These are phyloP conservation scores for Fulica atra DNA, from an alignment of 2,113 vertebrate species.

Conservation along the genomic window DNA sequence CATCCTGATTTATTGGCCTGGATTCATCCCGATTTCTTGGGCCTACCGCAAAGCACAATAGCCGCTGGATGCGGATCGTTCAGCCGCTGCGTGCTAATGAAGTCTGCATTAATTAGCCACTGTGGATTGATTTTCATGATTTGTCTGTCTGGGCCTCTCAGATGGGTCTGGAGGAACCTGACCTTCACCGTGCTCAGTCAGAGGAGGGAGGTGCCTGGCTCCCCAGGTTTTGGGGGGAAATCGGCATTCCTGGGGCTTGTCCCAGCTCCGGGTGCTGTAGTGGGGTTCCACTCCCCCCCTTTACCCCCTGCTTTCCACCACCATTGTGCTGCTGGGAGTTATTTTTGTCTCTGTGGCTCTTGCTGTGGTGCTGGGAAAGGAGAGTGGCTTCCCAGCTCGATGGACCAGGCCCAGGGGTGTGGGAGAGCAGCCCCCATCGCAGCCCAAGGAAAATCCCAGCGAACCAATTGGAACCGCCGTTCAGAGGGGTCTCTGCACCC, in stretches of 20 bases:
- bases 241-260: fast-evolving
- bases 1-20: not conserved
- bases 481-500: constrained; percentile 5
- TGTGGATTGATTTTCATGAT: constrained; percentile 34
- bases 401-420: fast-evolving
- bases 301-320: fast-evolving
- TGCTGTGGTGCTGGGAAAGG: not conserved
- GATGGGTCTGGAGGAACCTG: constrained; percentile 1
- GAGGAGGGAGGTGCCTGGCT: fast-evolving
- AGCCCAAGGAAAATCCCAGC: not conserved
- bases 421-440: fast-evolving
- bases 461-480: not conserved
- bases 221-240: fast-evolving
- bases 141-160: constrained; percentile 21
- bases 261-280: too few relatives aligned
- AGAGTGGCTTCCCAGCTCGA: fast-evolving
- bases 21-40: not conserved
- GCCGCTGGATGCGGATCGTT: not conserved
- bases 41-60: not conserved
- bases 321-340: fast-evolving
- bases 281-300: not conserved
- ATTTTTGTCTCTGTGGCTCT: not conserved
- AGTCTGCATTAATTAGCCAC: constrained; percentile 48
- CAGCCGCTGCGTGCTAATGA: constrained; percentile 27
- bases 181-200: not conserved